Percentiles rank a stretch among this genome's conserved stretches.
These are phyloP conservation scores for Orthonevra nobilis DNA, from an alignment of 2,888 invertebrate genomes.

Conservation along the genomic window DNA sequence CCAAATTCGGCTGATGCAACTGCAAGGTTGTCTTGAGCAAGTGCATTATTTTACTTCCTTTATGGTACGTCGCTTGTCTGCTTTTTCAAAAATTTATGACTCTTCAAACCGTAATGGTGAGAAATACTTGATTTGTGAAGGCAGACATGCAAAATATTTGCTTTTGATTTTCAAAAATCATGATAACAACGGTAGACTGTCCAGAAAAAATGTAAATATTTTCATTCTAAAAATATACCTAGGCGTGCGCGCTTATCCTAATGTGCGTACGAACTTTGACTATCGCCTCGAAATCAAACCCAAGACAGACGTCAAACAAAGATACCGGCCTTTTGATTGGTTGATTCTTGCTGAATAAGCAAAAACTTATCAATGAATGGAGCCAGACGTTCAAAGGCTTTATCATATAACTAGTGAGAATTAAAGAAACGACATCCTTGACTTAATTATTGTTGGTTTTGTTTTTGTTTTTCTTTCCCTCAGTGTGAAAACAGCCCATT, in stretches of 20 bases:
- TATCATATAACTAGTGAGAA: slow-evolving; percentile 14
- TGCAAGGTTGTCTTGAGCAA: too few species aligned
- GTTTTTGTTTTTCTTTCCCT: slow-evolving; percentile 9
- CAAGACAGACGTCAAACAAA: background rate
- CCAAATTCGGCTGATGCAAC: too few species aligned
- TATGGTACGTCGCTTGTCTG: too few species aligned
- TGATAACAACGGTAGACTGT: too few species aligned
- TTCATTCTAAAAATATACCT: slow-evolving; percentile 19
- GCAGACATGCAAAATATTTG: too few species aligned
- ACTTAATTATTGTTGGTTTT: slow-evolving; percentile 18
- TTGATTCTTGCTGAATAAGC: slow-evolving; percentile 12
- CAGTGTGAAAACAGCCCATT: slow-evolving; percentile 25
- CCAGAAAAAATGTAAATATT: slow-evolving; percentile 30
- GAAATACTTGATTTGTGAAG: too few species aligned
- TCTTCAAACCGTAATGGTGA: too few species aligned
- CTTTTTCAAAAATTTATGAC: too few species aligned
- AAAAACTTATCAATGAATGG: slow-evolving; percentile 2
- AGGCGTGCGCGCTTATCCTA: background rate
- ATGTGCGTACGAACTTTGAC: slow-evolving; percentile 35
- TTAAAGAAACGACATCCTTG: slow-evolving; percentile 50
- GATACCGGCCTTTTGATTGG: slow-evolving; percentile 3
- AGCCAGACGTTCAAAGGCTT: slow-evolving; percentile 31
- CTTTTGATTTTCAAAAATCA: too few species aligned
- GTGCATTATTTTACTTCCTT: too few species aligned
- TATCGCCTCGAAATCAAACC: slow-evolving; percentile 32